phyloP scores from a whole-genome alignment of 1,140 invertebrate species.

The Drosophila parvula region DNA sequence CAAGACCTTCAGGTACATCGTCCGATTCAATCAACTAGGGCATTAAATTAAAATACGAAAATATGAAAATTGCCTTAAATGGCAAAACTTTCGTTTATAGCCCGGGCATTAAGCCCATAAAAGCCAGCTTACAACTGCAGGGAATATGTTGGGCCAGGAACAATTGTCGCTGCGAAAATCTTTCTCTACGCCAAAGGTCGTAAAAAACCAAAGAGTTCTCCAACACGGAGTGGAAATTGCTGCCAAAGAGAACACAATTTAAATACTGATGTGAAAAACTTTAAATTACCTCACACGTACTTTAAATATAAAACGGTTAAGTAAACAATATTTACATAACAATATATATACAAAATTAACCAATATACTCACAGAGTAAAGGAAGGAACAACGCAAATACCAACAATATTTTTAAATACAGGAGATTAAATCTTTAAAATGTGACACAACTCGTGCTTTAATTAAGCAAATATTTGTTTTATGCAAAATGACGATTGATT shows the following conservation, averaged over 20 bases:
- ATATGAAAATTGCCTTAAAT: constrained; percentile 44
- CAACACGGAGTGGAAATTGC: background rate
- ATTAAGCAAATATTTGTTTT: constrained; percentile 10
- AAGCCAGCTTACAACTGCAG: constrained; percentile 33
- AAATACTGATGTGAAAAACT: no score
- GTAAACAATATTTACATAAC: background rate
- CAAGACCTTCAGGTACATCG: constrained; percentile 18
- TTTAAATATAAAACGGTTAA: background rate
- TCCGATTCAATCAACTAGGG: constrained; percentile 31
- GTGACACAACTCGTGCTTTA: background rate
- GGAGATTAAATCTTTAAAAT: background rate
- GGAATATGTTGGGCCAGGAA: constrained; percentile 25
- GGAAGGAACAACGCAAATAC: background rate
- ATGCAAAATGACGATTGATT: constrained; percentile 1
- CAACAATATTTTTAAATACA: background rate
- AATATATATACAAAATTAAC: background rate
- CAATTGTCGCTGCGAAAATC: constrained; percentile 13
- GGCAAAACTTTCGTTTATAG: constrained; percentile 34
- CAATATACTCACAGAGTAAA: background rate
- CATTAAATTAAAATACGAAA: constrained; percentile 21
- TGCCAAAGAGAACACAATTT: background rate
- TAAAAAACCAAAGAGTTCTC: constrained; percentile 41
- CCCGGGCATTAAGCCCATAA: constrained; percentile 27
- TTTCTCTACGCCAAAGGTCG: constrained; percentile 14
- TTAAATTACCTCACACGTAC: background rate